Evolutionary conservation across 2,113 vertebrate species (phyloP).

Genomic region (western clawed frog (Xenopus tropicalis)): UCB_Xtro_10.0 CM004449.2:15345001-15345500

Average conservation of each 20-base stretch:
- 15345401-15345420: too few species aligned
- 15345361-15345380: slow-evolving; percentile 11
- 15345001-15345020: too few species aligned
- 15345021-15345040: too few species aligned
- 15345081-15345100: slow-evolving; percentile 16
- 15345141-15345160: slow-evolving; percentile 38
- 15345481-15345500: too few species aligned
- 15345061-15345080: slow-evolving; percentile 14
- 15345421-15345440: too few species aligned
- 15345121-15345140: slow-evolving; percentile 10
- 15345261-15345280: slow-evolving; percentile 33
- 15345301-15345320: slow-evolving; percentile 28
- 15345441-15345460: too few species aligned
- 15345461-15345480: too few species aligned
- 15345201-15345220: slow-evolving; percentile 27
- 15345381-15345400: neutral
- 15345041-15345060: too few species aligned
- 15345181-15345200: slow-evolving; percentile 37
- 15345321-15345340: slow-evolving; percentile 14
- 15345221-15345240: slow-evolving; percentile 38
- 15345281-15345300: slow-evolving; percentile 37
- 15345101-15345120: slow-evolving; percentile 19
- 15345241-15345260: slow-evolving; percentile 32
- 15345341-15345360: slow-evolving; percentile 11
- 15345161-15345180: slow-evolving; percentile 39